Conservation (phyloP, 2,888 invertebrate genomes). For the Amphipoea lucens region DNA sequence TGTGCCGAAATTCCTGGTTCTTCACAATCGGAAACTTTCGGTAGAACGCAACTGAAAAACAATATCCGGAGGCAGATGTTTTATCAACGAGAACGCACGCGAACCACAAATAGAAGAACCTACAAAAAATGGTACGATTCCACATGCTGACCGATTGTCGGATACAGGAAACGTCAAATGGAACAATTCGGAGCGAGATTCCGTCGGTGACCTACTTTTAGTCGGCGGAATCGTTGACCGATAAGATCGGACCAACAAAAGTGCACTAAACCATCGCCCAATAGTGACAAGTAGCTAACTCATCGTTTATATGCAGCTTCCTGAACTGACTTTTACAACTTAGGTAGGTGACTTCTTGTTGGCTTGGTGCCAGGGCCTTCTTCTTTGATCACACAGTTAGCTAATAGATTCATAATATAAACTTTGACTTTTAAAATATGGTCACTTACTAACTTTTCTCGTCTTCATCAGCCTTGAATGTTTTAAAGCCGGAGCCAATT, state of each 20-base stretch:
- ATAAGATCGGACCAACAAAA: constrained; percentile 49
- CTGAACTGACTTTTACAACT: constrained; percentile 47
- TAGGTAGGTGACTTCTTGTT: constrained; percentile 33
- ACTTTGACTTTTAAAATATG: constrained; percentile 42
- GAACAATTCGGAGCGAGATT: constrained; percentile 49
- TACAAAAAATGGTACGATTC: constrained; percentile 31
- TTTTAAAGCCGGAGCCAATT: not conserved
- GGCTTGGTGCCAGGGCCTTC: constrained; percentile 44
- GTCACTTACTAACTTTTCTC: constrained; percentile 6
- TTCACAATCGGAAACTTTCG: not conserved
- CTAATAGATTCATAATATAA: constrained; percentile 57
- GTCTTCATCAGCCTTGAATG: constrained; percentile 8
- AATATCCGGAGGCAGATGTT: constrained; percentile 21
- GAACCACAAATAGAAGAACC: constrained; percentile 26
- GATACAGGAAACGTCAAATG: constrained; percentile 51
- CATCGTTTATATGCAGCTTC: constrained; percentile 57
- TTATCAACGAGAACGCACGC: constrained; percentile 19
- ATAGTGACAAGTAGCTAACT: constrained; percentile 52
- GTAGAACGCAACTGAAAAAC: not conserved
- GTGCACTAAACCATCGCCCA: constrained; percentile 39
- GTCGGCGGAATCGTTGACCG: constrained; percentile 37
- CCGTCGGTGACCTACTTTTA: constrained; percentile 45
- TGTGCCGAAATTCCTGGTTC: not conserved
- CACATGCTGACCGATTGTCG: constrained; percentile 41
- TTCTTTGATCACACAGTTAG: constrained; percentile 52